Conservation (phyloP, 2,113 vertebrate genomes). For the Tetrax tetrax region DNA sequence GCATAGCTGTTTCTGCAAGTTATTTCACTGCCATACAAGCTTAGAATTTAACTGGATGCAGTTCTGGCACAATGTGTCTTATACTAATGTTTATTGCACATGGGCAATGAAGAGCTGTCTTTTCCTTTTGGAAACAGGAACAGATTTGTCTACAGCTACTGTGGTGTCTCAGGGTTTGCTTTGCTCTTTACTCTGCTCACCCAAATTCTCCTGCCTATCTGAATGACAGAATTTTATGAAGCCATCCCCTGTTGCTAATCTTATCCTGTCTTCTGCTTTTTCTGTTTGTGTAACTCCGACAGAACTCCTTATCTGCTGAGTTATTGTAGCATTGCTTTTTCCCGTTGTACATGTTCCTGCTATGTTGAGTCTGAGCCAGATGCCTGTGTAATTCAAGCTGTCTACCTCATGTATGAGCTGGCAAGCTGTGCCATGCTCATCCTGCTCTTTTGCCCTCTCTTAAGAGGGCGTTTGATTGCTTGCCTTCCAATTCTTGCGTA, state of each 20-base stretch:
- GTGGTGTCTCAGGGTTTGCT: not conserved
- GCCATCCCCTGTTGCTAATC: not conserved
- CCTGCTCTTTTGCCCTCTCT: not conserved
- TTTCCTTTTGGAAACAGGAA: constrained; percentile 7
- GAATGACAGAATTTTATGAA: not conserved
- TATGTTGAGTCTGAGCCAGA: not conserved
- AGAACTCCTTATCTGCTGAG: not conserved
- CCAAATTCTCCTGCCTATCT: not conserved
- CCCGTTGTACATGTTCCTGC: not conserved
- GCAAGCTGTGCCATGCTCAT: not conserved
- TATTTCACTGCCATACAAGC: not conserved
- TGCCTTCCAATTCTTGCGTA: not conserved
- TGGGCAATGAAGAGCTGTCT: not conserved
- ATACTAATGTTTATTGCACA: not conserved
- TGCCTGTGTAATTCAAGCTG: not conserved
- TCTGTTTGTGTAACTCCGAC: not conserved
- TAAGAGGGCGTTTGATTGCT: not conserved
- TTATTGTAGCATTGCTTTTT: not conserved
- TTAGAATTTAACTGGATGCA: not conserved
- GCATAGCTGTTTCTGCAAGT: not conserved
- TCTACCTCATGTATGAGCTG: not conserved
- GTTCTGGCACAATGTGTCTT: not conserved
- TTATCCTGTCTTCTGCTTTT: not conserved
- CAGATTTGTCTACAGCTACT: not conserved
- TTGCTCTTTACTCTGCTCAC: not conserved